Percentiles rank a stretch among this genome's conserved stretches.
Conservation (phyloP, 2,888 invertebrate species). For the Iselma pallidipennis region DNA sequence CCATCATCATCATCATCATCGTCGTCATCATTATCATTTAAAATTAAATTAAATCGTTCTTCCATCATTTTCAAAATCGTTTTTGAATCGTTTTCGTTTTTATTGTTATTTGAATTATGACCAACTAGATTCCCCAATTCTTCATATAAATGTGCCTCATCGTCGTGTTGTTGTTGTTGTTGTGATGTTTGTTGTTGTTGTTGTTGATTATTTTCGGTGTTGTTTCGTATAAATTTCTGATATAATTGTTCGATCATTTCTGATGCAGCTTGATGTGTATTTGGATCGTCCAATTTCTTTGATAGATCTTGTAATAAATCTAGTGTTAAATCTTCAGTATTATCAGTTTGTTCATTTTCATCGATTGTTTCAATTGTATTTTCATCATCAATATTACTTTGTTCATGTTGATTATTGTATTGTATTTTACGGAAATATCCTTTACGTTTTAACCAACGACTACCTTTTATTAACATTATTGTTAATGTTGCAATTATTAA, state of each 20-base stretch:
- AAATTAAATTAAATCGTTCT: conserved; percentile 57
- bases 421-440: conserved; percentile 61
- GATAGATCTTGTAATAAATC: conserved; percentile 71
- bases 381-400: conserved; percentile 59
- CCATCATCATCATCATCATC: conserved; percentile 2
- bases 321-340: conserved; percentile 75
- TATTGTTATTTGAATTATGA: conserved; percentile 33
- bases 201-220: conserved; percentile 60
- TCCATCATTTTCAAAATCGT: conserved; percentile 66
- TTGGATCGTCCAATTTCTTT: conserved; percentile 71
- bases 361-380: conserved; percentile 48
- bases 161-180: conserved; percentile 50
- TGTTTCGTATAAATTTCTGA: conserved; percentile 73
- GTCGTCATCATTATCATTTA: conserved; percentile 34
- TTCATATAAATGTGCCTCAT: conserved; percentile 55
- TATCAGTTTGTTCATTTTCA: conserved; percentile 57
- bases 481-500: conserved; percentile 60
- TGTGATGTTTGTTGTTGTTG: conserved; percentile 48
- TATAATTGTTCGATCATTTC: conserved; percentile 79
- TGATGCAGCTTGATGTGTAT: conserved; percentile 72
- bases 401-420: conserved; percentile 60
- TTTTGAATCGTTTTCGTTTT: conserved; percentile 53
- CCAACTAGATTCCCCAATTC: conserved; percentile 64
- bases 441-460: conserved; percentile 63
- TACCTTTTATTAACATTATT: conserved; percentile 60